A percentile compares a stretch with the other conserved stretches of the same genome.
Evolutionary conservation across 2,113 vertebrate genomes (phyloP).

Genomic region (Chaetorhynchus papuensis): DNA sequence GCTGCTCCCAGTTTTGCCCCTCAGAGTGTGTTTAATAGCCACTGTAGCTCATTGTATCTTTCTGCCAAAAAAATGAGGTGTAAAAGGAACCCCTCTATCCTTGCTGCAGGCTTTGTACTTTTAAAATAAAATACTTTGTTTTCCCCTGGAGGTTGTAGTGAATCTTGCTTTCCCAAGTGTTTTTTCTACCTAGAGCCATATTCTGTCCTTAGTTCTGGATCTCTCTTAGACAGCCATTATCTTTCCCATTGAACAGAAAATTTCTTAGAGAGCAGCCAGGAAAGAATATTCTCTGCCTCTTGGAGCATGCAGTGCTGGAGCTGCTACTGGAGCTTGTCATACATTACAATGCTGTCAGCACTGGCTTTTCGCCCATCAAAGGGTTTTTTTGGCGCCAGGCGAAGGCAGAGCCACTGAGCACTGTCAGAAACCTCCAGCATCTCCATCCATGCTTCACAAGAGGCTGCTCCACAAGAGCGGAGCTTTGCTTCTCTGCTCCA

Average conservation of each 20-base stretch:
- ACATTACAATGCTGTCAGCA: neutral
- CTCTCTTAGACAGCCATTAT: neutral
- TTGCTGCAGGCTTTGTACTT: neutral
- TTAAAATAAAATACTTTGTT: neutral
- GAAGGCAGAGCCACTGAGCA: neutral
- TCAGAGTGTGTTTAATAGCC: neutral
- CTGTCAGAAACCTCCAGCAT: neutral
- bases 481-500: neutral
- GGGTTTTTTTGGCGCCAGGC: neutral
- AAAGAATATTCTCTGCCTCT: neutral
- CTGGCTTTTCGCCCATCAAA: neutral
- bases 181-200: neutral
- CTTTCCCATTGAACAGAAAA: neutral
- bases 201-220: neutral
- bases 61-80: neutral
- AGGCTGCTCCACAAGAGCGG: accelerated
- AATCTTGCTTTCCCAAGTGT: neutral
- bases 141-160: neutral
- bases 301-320: neutral
- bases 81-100: neutral
- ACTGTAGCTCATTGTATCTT: neutral
- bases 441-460: neutral
- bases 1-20: neutral
- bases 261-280: conserved; percentile 9
- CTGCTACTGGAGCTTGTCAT: conserved; percentile 4